A percentile compares a stretch with the other conserved stretches of the same genome.
phyloP scores from a whole-genome alignment of 1,140 invertebrate genomes.

The Platorchestia sp. region DNA sequence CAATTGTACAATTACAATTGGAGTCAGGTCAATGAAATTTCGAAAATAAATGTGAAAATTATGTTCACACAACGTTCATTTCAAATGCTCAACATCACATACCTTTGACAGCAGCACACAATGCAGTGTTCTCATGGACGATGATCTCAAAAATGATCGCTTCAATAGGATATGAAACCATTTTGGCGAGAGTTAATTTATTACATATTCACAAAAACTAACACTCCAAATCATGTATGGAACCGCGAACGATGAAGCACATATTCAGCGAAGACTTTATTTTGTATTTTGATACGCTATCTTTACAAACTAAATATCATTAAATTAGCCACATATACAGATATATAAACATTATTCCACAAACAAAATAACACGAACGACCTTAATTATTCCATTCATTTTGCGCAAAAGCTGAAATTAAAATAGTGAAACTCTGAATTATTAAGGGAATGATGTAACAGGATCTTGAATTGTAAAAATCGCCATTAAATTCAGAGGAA shows the following conservation, averaged over 20 bases:
- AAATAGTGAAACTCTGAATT: not conserved
- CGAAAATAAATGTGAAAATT: no score
- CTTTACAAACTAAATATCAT: not conserved
- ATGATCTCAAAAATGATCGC: not conserved
- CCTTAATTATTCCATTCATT: not conserved
- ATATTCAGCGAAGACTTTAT: not conserved
- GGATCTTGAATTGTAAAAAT: not conserved
- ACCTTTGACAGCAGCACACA: not conserved
- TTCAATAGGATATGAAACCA: not conserved
- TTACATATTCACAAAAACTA: not conserved
- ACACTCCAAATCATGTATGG: not conserved
- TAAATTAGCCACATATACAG: not conserved
- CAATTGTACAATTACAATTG: no score
- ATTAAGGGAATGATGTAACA: not conserved
- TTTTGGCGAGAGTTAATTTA: not conserved
- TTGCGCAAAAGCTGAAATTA: not conserved
- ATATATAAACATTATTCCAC: not conserved
- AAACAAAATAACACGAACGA: not conserved
- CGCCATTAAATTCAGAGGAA: not conserved
- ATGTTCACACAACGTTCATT: no score
- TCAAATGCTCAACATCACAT: not conserved
- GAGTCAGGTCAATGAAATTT: no score
- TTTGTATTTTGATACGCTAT: not conserved
- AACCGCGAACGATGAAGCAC: not conserved
- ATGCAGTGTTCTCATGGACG: not conserved